Evolutionary conservation across 1,140 invertebrate species (phyloP).

Genomic region (Potamilus streckersoni): DNA sequence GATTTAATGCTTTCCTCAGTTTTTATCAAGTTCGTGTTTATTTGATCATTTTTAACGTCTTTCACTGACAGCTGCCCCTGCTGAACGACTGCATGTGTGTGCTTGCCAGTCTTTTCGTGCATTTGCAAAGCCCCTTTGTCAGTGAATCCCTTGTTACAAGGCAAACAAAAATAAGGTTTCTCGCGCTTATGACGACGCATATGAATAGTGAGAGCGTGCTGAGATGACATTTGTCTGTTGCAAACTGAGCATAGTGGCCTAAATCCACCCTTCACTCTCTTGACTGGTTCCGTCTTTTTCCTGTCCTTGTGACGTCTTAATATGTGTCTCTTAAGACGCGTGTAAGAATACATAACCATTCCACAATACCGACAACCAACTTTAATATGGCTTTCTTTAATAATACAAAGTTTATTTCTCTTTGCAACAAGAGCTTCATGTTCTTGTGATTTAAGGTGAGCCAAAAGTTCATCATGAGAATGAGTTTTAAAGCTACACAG

Average conservation of each 20-base stretch:
- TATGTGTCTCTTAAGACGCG: slow-evolving; percentile 77
- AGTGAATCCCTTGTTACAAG: slow-evolving; percentile 38
- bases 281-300: slow-evolving; percentile 19
- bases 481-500: slow-evolving; percentile 80
- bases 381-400: slow-evolving; percentile 75
- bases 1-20: too few species aligned
- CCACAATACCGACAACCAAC: slow-evolving; percentile 72
- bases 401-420: slow-evolving; percentile 79
- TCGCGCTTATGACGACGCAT: slow-evolving; percentile 38
- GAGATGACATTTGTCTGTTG: slow-evolving; percentile 28
- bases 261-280: slow-evolving; percentile 17
- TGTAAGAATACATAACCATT: slow-evolving; percentile 70
- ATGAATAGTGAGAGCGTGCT: slow-evolving; percentile 42
- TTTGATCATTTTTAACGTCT: background rate
- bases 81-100: slow-evolving; percentile 13
- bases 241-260: slow-evolving; percentile 23
- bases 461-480: slow-evolving; percentile 76
- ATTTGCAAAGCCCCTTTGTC: slow-evolving; percentile 32
- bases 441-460: slow-evolving; percentile 72
- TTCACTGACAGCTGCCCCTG: slow-evolving; percentile 4
- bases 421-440: slow-evolving; percentile 40
- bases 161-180: slow-evolving; percentile 39
- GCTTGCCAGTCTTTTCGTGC: slow-evolving; percentile 28
- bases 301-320: slow-evolving; percentile 72
- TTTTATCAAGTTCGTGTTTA: too few species aligned